Evolutionary conservation across 2,113 vertebrate genomes (phyloP).

Genomic region (Uria aalge): DNA sequence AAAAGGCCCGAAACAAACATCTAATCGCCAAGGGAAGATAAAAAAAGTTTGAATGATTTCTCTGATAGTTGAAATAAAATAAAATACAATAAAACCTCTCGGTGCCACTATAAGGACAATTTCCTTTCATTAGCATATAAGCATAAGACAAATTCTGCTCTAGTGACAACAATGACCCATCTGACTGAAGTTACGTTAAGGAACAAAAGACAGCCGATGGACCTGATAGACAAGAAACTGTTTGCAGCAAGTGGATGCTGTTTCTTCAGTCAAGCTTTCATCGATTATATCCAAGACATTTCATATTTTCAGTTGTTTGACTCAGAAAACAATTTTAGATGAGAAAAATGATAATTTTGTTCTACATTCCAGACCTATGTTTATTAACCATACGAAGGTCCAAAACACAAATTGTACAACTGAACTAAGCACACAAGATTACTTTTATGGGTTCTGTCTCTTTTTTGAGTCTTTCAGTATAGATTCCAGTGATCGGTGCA

Average conservation of each 20-base stretch:
- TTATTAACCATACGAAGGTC: not conserved
- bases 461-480: not conserved
- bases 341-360: not conserved
- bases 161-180: not conserved
- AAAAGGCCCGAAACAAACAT: not conserved
- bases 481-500: not conserved
- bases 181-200: not conserved
- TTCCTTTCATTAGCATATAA: not conserved
- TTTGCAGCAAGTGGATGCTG: not conserved
- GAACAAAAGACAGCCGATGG: not conserved
- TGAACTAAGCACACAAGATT: not conserved
- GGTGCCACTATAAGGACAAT: not conserved
- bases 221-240: not conserved
- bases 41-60: not conserved
- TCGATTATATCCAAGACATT: fast-evolving
- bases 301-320: not conserved
- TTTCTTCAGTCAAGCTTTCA: not conserved
- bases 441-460: not conserved
- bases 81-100: not conserved
- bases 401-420: not conserved
- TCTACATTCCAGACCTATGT: not conserved
- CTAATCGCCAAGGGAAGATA: not conserved
- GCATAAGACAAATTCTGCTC: not conserved
- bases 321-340: not conserved
- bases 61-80: not conserved